phyloP scores from a whole-genome alignment of 2,797 vertebrate genomes.

The Threskiornis aethiopicus region DNA sequence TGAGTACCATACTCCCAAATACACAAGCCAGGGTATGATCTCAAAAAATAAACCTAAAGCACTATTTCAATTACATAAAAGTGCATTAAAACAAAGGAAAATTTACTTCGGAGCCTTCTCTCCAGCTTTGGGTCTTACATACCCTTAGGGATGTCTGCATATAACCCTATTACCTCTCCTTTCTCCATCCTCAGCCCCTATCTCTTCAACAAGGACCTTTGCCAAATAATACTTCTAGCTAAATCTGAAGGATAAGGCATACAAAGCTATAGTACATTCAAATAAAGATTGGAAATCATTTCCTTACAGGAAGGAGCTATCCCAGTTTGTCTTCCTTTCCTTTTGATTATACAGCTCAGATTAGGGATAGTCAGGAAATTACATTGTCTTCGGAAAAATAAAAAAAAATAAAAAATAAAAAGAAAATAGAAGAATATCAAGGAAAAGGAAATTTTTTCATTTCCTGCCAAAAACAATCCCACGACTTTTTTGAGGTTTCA shows the following conservation, averaged over 20 bases:
- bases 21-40: not conserved
- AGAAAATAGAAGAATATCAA: not conserved
- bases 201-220: not conserved
- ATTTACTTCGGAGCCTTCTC: not conserved
- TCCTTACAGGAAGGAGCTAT: slow-evolving; percentile 19
- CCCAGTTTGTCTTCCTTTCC: not conserved
- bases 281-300: not conserved
- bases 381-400: not conserved
- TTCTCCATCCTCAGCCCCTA: not conserved
- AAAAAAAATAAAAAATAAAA: not conserved
- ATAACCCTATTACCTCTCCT: not conserved
- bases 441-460: slow-evolving; percentile 39
- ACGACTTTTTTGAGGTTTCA: not conserved
- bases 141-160: not conserved
- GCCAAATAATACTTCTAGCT: not conserved
- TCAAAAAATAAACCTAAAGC: not conserved
- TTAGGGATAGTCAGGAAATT: slow-evolving; percentile 23
- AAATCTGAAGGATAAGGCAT: not conserved
- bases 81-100: not conserved
- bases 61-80: not conserved
- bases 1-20: not conserved
- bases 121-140: not conserved
- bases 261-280: not conserved
- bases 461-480: slow-evolving; percentile 6
- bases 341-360: not conserved